A percentile compares a stretch with the other conserved stretches of the same genome.
Conservation (phyloP, 2,888 invertebrate genomes). For the Bimastos eiseni region DNA sequence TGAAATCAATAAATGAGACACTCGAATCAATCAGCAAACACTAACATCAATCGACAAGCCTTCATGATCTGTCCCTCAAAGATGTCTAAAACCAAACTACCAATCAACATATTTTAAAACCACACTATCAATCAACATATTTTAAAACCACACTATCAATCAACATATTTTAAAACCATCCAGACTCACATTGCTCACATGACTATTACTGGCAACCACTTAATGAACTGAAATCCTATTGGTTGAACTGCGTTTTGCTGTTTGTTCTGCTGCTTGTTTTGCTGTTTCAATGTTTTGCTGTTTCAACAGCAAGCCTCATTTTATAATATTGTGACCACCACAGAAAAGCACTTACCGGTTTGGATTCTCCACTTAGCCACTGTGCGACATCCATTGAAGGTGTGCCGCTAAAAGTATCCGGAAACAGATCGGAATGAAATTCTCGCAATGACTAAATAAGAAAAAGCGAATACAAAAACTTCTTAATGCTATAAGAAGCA, state of each 20-base stretch:
- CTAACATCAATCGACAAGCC: not conserved
- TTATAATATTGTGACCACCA: not conserved
- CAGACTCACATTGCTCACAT: not conserved
- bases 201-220: not conserved
- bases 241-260: no score
- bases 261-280: not conserved
- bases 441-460: constrained; percentile 79
- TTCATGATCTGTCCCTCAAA: not conserved
- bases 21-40: not conserved
- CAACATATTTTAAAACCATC: not conserved
- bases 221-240: not conserved
- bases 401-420: constrained; percentile 81
- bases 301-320: not conserved
- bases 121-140: no score
- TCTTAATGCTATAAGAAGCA: not conserved
- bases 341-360: constrained; percentile 42
- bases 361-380: constrained; percentile 74
- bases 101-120: no score
- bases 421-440: constrained; percentile 90
- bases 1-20: not conserved
- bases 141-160: no score
- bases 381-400: constrained; percentile 78
- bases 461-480: constrained; percentile 29
- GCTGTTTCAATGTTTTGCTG: not conserved
- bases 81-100: no score